Base-by-base conservation (phyloP, 2,113 vertebrate genomes). In the Anthoscopus minutus region DNA sequence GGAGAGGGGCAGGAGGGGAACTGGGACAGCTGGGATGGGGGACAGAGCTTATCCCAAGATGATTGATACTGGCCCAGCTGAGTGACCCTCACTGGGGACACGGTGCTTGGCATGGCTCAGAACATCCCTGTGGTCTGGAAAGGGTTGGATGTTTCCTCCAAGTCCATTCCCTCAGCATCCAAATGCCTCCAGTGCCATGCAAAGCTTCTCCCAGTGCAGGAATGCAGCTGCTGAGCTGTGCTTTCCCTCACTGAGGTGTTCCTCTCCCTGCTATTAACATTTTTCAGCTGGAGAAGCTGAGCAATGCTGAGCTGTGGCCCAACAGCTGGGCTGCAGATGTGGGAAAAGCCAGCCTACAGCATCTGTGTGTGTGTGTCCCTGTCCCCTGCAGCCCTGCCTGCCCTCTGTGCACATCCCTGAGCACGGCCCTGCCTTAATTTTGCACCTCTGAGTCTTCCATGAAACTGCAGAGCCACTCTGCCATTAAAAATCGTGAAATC, bases 311-410 rank as follows among this genome's bases (percentile, higher is more conserved):
- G 89, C 76, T 0, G 2, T 5, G 54, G 58, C 65, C 65, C 86
- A 40, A 21, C 94, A 96, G 89, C 96, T 95, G 96, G 81, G 65
- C 73, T 74, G 77, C 96, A 96, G 94, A 91, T 94, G 93, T 89
- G 81, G 5, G 69, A 3, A 38, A 17, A 86, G 35, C 69, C 89
- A 61, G 86, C 22, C 53, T 35, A 44, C 53, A 58, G 70, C 57
- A 33, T 31, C 37, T 17, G 6, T 2, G 20, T 6, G 9, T 48
- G 2, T 5, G 13, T 62, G 13, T 65, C 81, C 67, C 45, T 13
- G 1, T 66, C 42, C 56, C 69, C 51, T 73, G 9, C 4, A 1
- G 56, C 71, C 86, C 57, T 2, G 0, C 7, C 58, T 80, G 82
- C 88, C 79, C 38, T 64, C 42, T 0, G 0, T 0, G 44, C 60